These are phyloP conservation scores for Trypoxylon attenuatum DNA, from an alignment of 2,888 invertebrate genomes.

Conservation along the genomic window DNA sequence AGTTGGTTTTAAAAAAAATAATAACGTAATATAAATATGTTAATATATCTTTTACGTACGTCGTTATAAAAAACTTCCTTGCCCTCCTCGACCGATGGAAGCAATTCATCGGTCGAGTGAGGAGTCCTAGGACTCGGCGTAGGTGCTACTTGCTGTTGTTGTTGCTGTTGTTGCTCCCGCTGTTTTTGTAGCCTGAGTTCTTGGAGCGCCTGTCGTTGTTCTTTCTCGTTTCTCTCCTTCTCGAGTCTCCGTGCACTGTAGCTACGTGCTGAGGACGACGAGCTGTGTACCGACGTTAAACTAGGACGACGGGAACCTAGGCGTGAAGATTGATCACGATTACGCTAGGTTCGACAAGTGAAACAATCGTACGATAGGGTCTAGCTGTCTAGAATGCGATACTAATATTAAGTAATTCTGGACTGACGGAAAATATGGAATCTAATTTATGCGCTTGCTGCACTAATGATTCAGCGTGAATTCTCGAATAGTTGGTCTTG, in stretches of 20 bases:
- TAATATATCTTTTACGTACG: conserved; percentile 45
- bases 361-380: not conserved
- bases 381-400: conserved; percentile 12
- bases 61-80: conserved; percentile 80
- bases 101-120: conserved; percentile 88
- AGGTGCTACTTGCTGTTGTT: conserved; percentile 74
- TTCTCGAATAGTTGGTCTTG: not conserved
- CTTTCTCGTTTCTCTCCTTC: conserved; percentile 87
- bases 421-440: conserved; percentile 10
- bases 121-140: conserved; percentile 88
- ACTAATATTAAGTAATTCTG: conserved; percentile 23
- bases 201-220: conserved; percentile 85
- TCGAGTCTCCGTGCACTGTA: conserved; percentile 88
- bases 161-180: conserved; percentile 78
- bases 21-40: no score
- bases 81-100: conserved; percentile 87
- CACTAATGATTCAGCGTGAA: conserved; percentile 21
- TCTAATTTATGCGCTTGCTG: conserved; percentile 31
- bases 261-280: conserved; percentile 87
- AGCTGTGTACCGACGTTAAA: conserved; percentile 90
- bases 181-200: conserved; percentile 82
- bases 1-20: no score
- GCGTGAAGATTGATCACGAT: not conserved
- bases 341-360: no score
- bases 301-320: conserved; percentile 91